Evolutionary conservation across 2,888 invertebrate genomes (phyloP), one percentile per base, ranked within the genome.

Genomic region (Caenorhabditis japonica): DNA sequence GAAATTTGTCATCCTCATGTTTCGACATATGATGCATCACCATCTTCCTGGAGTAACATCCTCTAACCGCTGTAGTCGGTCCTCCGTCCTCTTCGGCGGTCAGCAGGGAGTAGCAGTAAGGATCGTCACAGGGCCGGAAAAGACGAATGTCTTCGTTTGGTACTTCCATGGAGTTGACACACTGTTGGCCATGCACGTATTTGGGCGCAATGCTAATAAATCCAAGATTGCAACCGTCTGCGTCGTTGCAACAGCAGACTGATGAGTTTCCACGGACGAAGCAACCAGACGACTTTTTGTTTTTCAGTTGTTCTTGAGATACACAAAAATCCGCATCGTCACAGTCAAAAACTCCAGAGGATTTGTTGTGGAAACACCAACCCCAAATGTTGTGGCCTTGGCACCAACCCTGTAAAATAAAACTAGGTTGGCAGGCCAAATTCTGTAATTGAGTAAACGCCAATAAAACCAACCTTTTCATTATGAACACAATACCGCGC

Each of bases 361-460:
- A 75, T 47, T 83, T 83, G 71, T 83, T 82, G 60, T 82, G 83
- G 60, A 81, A 83, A 33, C 83, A 83, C 79, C 79, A 83, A n/a
- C 82, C 82, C 73, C 78, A 79, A 51, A 80, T 53, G 19, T 80
- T 75, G 51, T 80, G 74, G 2, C 76, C 77, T 46, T 72, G 60
- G 52, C 83, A 83, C 46, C 61, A 75, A 23, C 83, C 77, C 80
- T 83, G 38, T 19, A 68, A 62, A 21, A 10, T 27, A 30, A 30
- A 30, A 30, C 30, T 7, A 30, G 7, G 5, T 30, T 10, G 30
- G 30, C 5, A 30, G 10, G 30, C 19, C 15, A 4, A 44, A 19
- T 17, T 8, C 12, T 15, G 17, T 12, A 17, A 17, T 44, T 47
- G 3, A 7, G 10, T 47, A 3, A 3, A 23, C n/a, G 4, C 15